phyloP scores from a whole-genome alignment of 2,113 vertebrate species.

The Alligator sinensis region DNA sequence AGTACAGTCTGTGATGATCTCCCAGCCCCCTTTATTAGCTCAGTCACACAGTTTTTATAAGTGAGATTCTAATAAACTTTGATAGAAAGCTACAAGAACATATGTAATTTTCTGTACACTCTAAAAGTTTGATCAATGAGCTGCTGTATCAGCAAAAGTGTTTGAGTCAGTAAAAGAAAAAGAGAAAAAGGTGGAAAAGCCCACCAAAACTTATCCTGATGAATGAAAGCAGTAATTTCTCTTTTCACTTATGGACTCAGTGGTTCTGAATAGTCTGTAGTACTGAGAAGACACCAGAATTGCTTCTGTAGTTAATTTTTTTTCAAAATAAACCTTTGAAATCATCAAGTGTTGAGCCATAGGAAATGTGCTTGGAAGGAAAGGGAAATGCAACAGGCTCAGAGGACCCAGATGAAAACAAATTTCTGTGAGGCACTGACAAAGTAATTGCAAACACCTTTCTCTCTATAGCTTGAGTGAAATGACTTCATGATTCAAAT shows the following conservation, averaged over 20 bases:
- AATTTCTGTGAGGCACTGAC: constrained; percentile 31
- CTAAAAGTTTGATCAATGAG: background rate
- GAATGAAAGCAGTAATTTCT: background rate
- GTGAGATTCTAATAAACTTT: background rate
- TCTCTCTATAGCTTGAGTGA: background rate
- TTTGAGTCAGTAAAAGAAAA: background rate
- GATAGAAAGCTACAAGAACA: background rate
- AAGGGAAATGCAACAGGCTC: background rate
- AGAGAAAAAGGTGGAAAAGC: background rate
- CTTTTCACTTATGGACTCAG: background rate
- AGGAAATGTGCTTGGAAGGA: constrained; percentile 1
- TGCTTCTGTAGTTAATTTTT: background rate
- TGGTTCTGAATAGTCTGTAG: background rate
- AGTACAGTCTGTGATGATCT: background rate
- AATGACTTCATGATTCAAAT: constrained; percentile 6
- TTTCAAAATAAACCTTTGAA: background rate
- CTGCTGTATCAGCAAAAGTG: background rate
- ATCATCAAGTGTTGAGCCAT: background rate
- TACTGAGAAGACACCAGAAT: background rate
- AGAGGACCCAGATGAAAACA: constrained; percentile 37
- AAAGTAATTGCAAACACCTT: constrained; percentile 54
- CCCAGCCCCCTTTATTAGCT: background rate
- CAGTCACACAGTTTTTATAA: background rate
- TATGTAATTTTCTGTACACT: background rate
- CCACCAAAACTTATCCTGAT: background rate